Evolutionary conservation across 2,888 invertebrate species (phyloP).

Genomic region (Ditylenchus weischeri): DNA sequence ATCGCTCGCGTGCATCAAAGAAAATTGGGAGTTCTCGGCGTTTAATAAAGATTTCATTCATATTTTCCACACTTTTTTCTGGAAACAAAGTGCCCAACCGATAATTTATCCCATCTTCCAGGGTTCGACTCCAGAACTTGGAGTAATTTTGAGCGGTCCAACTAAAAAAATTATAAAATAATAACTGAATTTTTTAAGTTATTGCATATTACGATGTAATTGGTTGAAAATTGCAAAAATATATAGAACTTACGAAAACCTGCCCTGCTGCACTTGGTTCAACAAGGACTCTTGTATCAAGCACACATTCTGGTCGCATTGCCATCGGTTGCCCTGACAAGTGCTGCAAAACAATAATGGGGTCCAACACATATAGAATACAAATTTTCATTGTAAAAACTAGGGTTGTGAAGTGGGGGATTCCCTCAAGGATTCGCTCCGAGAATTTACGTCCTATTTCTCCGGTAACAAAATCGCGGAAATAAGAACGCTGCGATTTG

Average conservation of each 20-base stretch:
- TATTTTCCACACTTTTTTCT: conserved; percentile 63
- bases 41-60: conserved; percentile 63
- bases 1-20: conserved; percentile 76
- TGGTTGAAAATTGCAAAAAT: not conserved
- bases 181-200: too few species aligned
- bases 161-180: conserved; percentile 60
- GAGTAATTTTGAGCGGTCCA: conserved; percentile 81
- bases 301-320: conserved; percentile 72
- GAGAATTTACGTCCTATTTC: too few species aligned
- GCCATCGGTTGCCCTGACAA: conserved; percentile 58
- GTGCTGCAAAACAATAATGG: conserved; percentile 58
- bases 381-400: too few species aligned
- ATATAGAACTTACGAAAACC: conserved; percentile 59
- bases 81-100: conserved; percentile 72
- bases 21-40: conserved; percentile 67
- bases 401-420: too few species aligned
- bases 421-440: too few species aligned
- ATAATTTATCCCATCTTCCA: conserved; percentile 75
- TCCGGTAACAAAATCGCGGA: too few species aligned
- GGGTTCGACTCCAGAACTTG: conserved; percentile 77
- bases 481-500: too few species aligned
- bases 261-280: conserved; percentile 67
- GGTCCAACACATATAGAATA: too few species aligned
- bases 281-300: conserved; percentile 73
- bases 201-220: too few species aligned